Conservation (phyloP, 2,113 vertebrate genomes). For the Dascyllus trimaculatus region DNA sequence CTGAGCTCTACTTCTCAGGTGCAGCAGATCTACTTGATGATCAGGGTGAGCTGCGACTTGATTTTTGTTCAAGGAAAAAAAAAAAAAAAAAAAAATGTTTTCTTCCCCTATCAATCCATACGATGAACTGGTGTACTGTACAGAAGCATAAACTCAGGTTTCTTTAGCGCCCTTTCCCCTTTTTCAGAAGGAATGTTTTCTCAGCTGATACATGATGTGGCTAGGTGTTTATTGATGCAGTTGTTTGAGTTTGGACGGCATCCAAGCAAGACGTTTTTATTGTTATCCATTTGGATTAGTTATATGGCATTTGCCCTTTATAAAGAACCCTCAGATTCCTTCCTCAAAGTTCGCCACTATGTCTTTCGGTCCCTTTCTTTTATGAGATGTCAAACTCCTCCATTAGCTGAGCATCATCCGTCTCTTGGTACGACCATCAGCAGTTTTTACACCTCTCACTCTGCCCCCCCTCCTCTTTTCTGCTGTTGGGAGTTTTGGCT, state of each 20-base stretch:
- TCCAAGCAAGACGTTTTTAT: neutral
- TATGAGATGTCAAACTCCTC: constrained; percentile 46
- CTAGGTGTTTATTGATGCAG: too few relatives aligned
- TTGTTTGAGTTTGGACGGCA: neutral
- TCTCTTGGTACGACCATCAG: constrained; percentile 31
- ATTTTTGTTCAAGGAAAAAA: too few relatives aligned
- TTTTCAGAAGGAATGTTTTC: too few relatives aligned
- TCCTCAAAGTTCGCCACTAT: constrained; percentile 42
- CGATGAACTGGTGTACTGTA: too few relatives aligned
- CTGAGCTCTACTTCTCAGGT: too few relatives aligned
- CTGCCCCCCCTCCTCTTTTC: neutral
- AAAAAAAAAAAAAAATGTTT: too few relatives aligned
- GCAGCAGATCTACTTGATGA: too few relatives aligned
- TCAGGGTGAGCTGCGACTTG: too few relatives aligned
- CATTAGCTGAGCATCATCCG: constrained; percentile 26
- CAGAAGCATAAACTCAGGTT: too few relatives aligned
- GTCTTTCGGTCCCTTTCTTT: constrained; percentile 26
- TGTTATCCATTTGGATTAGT: constrained; percentile 11
- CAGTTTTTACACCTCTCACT: neutral
- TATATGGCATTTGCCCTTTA: constrained; percentile 34
- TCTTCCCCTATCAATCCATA: too few relatives aligned
- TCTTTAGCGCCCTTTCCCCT: too few relatives aligned
- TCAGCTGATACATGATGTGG: too few relatives aligned
- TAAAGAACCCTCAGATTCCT: constrained; percentile 38
- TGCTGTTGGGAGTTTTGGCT: constrained; percentile 33